Percentiles rank a stretch among this genome's conserved stretches.
Evolutionary conservation across 2,888 invertebrate species (phyloP).

Genomic region (Aromia moschata): DNA sequence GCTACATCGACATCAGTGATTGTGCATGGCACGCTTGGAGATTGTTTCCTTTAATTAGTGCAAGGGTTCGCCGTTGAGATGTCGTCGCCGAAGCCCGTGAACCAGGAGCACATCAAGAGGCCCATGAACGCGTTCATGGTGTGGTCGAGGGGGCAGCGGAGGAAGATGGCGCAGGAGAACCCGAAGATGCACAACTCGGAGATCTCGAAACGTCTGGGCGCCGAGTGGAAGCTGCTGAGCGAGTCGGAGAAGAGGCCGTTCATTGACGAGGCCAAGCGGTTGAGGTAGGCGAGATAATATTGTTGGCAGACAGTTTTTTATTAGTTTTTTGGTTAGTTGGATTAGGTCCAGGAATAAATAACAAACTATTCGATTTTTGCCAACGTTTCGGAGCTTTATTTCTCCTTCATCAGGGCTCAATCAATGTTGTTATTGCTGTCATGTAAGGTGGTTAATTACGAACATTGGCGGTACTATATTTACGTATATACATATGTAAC

Average conservation of each 20-base stretch:
- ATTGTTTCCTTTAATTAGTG: background rate
- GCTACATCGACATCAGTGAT: background rate
- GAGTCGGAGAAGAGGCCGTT: conserved; percentile 89
- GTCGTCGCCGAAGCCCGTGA: conserved; percentile 55
- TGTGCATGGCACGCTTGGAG: background rate
- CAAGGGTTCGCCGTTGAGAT: conserved; percentile 29
- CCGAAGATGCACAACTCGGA: conserved; percentile 95
- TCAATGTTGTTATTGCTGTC: too few relatives aligned
- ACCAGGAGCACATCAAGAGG: conserved; percentile 74
- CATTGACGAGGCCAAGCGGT: conserved; percentile 89
- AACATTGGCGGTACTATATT: too few relatives aligned
- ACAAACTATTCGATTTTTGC: too few relatives aligned
- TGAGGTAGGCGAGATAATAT: conserved; percentile 77
- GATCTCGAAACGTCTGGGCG: conserved; percentile 85
- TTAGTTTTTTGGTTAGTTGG: too few relatives aligned
- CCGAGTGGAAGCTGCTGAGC: conserved; percentile 88
- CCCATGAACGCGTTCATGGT: conserved; percentile 90
- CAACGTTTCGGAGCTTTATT: too few relatives aligned
- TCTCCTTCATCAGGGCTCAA: too few relatives aligned
- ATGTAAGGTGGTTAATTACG: too few relatives aligned
- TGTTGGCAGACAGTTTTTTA: too few relatives aligned
- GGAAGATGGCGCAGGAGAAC: conserved; percentile 94
- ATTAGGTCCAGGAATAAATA: too few relatives aligned
- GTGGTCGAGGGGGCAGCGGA: conserved; percentile 87
- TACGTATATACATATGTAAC: too few relatives aligned